Base-by-base conservation (phyloP, 2,113 vertebrate genomes). In the Perccottus glenii region DNA sequence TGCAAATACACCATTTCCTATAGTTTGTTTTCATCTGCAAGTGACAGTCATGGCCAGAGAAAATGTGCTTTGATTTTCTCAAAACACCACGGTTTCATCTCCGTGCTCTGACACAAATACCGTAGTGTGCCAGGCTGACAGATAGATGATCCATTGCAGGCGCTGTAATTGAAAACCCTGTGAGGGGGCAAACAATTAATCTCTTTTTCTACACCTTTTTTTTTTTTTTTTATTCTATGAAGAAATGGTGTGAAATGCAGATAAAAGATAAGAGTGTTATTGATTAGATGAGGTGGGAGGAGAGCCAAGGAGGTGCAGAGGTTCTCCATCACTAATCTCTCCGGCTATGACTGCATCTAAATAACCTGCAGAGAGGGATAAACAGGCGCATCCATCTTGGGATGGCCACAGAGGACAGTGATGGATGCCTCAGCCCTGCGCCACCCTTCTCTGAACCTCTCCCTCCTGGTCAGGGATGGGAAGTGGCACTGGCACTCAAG, bases 321-420 rank as follows among this genome's bases (percentile, higher is more conserved):
- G 83, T 87, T 91, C 77, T 86, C 86, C 85, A 85, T 89, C 88
- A 88, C 81, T 83, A 87, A 90, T 92, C 86, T 83, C 78, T 81
- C 82, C 70, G 75, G 77, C 83, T 81, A 75, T 70, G 81, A 82
- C 86, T 86, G 90, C 89, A 89, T 89, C 89, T 88, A 89, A 92
- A 91, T 89, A 90, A 90, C 88, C 88, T 89, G 87, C 86, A 86
- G 88, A 85, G 77, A 75, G 81, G 85, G 78, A 89, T 92, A 90
- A 91, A 90, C 88, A 90, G 89, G 60, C 46, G 45, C 86, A 92
- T 92, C 82, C 83, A 90, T 92, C 90, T 90, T 57, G 59, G 81
- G 70, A 82, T 19, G 60, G 62, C 63, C 70, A 59, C 49, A 7
- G 51, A 40, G 47, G 85, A 87, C 89, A 85, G 75, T 89, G 91